Evolutionary conservation across 2,888 invertebrate species (phyloP).

Genomic region (Morpho deidamia): DNA sequence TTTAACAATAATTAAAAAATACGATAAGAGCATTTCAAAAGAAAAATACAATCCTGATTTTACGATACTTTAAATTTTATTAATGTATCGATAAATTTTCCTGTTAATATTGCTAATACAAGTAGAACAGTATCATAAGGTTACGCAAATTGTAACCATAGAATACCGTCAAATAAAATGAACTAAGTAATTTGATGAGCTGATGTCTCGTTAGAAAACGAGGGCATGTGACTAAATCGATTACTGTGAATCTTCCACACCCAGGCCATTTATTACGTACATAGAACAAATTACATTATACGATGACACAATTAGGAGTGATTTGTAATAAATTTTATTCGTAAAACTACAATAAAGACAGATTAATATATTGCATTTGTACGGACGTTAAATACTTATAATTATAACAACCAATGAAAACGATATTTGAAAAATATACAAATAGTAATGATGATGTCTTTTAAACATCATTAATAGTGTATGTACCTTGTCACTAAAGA

Average conservation of each 20-base stretch:
- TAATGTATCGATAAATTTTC: slow-evolving; percentile 3
- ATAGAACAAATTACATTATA: slow-evolving; percentile 20
- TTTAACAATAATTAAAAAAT: too few relatives aligned
- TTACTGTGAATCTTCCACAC: slow-evolving; percentile 29
- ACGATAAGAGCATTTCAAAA: too few relatives aligned
- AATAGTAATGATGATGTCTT: too few relatives aligned
- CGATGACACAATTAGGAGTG: slow-evolving; percentile 18
- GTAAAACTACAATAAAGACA: background rate
- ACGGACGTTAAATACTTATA: too few relatives aligned
- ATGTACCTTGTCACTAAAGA: too few relatives aligned
- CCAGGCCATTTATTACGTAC: slow-evolving; percentile 22
- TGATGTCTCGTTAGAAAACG: slow-evolving; percentile 2
- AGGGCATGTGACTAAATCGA: slow-evolving; percentile 17
- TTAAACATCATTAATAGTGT: too few relatives aligned
- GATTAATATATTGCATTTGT: background rate
- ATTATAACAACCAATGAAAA: too few relatives aligned
- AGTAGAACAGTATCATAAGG: slow-evolving; percentile 4
- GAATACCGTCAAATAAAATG: slow-evolving; percentile 14
- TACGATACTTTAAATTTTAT: too few relatives aligned
- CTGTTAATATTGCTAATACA: slow-evolving; percentile 9
- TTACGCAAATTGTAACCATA: background rate
- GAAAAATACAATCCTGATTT: too few relatives aligned
- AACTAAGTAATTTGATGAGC: slow-evolving; percentile 11
- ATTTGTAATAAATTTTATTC: background rate
- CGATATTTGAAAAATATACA: too few relatives aligned